Percentiles rank a stretch among this genome's conserved stretches.
phyloP scores from a whole-genome alignment of 2,888 invertebrate species.

The Dasypolia templi region DNA sequence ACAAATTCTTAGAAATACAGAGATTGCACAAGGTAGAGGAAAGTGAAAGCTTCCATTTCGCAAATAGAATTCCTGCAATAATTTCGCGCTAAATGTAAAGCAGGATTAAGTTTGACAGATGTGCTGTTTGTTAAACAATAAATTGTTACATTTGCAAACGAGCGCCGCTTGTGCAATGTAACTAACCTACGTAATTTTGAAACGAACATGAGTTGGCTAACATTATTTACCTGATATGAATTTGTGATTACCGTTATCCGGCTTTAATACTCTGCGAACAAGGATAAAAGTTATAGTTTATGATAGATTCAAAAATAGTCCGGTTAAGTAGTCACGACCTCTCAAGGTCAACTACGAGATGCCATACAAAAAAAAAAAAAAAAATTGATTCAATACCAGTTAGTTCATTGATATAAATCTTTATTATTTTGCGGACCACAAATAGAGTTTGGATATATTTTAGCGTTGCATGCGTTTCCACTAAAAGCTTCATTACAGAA shows the following conservation, averaged over 20 bases:
- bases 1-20: not conserved
- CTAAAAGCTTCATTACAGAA: conserved; percentile 4
- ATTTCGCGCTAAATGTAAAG: conserved; percentile 23
- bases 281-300: not conserved
- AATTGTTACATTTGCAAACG: conserved; percentile 47
- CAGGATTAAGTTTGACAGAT: conserved; percentile 38
- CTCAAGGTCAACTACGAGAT: no score
- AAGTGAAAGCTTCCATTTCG: conserved; percentile 2
- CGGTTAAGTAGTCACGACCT: no score
- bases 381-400: not conserved
- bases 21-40: not conserved
- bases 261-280: not conserved
- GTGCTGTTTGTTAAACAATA: conserved; percentile 35
- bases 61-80: conserved; percentile 16
- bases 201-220: conserved; percentile 22
- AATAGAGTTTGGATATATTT: conserved; percentile 38
- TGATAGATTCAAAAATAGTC: conserved; percentile 7
- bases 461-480: conserved; percentile 23
- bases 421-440: conserved; percentile 45
- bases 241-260: conserved; percentile 1
- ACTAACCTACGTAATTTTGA: conserved; percentile 25
- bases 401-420: conserved; percentile 12
- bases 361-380: no score
- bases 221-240: conserved; percentile 10
- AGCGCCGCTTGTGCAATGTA: conserved; percentile 14